Conservation (phyloP, 2,113 vertebrate genomes). For the Oriolus oriolus region DNA sequence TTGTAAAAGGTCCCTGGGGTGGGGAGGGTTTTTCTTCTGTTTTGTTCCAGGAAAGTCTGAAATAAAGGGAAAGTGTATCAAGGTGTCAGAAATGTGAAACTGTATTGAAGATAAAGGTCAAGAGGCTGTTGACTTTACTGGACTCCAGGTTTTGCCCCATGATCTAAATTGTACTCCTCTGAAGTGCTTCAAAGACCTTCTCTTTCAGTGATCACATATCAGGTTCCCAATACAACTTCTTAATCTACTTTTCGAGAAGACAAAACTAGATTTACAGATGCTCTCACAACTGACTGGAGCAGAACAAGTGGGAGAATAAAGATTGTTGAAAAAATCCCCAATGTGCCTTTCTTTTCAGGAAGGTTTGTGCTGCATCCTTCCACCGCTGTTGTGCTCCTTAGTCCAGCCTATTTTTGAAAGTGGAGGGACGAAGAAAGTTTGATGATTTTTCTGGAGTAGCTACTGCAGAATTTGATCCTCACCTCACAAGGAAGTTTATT, state of each 20-base stretch:
- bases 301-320: not conserved
- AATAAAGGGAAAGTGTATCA: not conserved
- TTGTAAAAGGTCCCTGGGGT: not conserved
- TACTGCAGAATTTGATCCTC: not conserved
- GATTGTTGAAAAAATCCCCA: rapidly evolving
- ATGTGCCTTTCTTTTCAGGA: not conserved
- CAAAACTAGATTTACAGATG: not conserved
- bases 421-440: not conserved
- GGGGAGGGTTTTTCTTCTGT: not conserved
- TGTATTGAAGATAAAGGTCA: not conserved
- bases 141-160: not conserved
- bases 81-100: not conserved
- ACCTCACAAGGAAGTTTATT: not conserved
- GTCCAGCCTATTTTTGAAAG: not conserved
- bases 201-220: not conserved
- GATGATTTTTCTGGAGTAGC: not conserved
- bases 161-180: not conserved
- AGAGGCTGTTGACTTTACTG: not conserved
- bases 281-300: not conserved
- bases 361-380: not conserved
- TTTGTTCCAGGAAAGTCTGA: not conserved
- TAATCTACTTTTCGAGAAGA: not conserved
- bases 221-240: not conserved
- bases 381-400: not conserved
- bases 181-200: not conserved